phyloP scores from a whole-genome alignment of 53 echinoderm and acorn worm species.

The Patiria pectinifera region DNA sequence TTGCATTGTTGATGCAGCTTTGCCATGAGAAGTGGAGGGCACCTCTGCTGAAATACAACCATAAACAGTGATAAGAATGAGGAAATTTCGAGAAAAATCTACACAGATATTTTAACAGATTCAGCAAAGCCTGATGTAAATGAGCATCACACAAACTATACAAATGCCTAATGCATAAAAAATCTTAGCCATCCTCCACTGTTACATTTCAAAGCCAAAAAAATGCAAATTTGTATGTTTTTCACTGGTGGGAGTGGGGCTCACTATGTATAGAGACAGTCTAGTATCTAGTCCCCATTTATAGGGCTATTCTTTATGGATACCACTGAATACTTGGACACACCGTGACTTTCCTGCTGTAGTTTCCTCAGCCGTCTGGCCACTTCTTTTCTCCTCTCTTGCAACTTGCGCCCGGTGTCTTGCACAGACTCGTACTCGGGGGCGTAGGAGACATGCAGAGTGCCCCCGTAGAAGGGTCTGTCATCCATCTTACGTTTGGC shows the following conservation, averaged over 20 bases:
- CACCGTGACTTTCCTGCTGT: slow-evolving; percentile 21
- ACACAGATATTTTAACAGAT: neutral
- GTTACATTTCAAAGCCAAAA: too few species aligned
- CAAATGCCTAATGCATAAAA: too few species aligned
- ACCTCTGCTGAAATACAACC: neutral
- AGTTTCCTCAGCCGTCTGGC: slow-evolving; percentile 81
- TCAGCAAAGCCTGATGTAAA: neutral
- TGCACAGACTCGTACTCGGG: slow-evolving; percentile 91
- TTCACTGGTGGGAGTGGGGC: too few species aligned
- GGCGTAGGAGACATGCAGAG: slow-evolving; percentile 87
- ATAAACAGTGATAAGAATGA: too few species aligned
- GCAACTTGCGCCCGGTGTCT: slow-evolving; percentile 87
- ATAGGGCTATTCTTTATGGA: too few species aligned
- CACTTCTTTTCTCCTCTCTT: slow-evolving; percentile 77
- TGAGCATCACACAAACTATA: too few species aligned
- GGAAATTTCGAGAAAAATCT: neutral
- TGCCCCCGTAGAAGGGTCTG: slow-evolving; percentile 84
- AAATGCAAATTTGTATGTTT: too few species aligned
- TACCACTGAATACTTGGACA: too few species aligned
- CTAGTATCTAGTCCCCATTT: too few species aligned
- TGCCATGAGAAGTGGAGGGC: neutral
- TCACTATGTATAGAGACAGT: too few species aligned
- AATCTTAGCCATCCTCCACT: too few species aligned
- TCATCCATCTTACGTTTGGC: slow-evolving; percentile 95
- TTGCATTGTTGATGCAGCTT: neutral